Evolutionary conservation across 2,113 vertebrate species (phyloP), one percentile per base, ranked within the genome.

Genomic region (Narcine bancroftii): DNA sequence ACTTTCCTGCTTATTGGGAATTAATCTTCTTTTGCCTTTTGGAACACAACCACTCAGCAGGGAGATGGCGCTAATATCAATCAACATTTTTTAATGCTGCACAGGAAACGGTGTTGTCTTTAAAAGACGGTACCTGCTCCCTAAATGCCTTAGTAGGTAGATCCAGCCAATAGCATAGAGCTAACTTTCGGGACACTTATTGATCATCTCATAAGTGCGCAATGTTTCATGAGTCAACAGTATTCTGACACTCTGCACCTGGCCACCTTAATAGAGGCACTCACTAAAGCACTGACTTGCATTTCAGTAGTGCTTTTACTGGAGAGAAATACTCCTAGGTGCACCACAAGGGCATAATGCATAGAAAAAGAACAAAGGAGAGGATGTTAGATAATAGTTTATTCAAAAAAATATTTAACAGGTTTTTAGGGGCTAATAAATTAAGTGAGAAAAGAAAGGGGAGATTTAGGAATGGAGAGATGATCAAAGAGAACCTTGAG

Each of bases 121-220:
- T 85, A 56, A 56, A 56, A 85, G 79, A 56, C 79, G 53, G 47
- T 36, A 87, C 81, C 56, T 60, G 81, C 53, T 87, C 81, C 53
- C 53, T 87, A 56, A 87, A 87, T 60, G 81, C 81, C 33, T 63
- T 63, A 36, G 33, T 87, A 29, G 29, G 53, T 87, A 87, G 60
- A 63, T 87, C 53, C 81, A 36, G 33, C 81, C 50, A 87, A 60
- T 87, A 60, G 81, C 6, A 13, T 33, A 36, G 81, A 87, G 21
- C 81, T 60, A 60, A 87, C 81, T 26, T 19, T 21, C 36, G 81
- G 53, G 53, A 87, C 53, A 60, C 56, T 2, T 87, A 87, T 87
- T 87, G 81, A 87, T 87, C 53, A 87, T 15, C 17, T 87, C 50
- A 87, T 87, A 87, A 87, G 53, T 87, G 81, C 53, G 81, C n/a